Evolutionary conservation across 2,113 vertebrate genomes (phyloP).

Genomic region (Varanus salvator): DNA sequence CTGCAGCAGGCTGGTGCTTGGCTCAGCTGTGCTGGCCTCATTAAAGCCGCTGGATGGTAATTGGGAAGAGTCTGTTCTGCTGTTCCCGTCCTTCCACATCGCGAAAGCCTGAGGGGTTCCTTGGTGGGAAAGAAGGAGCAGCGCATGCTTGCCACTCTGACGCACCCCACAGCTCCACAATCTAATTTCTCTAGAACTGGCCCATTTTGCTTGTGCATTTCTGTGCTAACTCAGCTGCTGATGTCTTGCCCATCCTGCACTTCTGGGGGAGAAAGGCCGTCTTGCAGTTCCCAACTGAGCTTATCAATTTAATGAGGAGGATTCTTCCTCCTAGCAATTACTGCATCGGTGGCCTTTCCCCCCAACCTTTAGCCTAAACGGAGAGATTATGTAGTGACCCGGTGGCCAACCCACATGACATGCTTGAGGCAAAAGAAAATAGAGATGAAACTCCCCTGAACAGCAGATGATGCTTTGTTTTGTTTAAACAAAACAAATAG

Average conservation of each 20-base stretch:
- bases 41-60: background rate
- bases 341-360: background rate
- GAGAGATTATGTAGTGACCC: background rate
- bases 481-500: background rate
- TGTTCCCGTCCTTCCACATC: background rate
- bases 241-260: background rate
- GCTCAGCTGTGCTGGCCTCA: background rate
- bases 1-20: background rate
- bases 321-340: background rate
- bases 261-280: background rate
- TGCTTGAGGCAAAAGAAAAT: background rate
- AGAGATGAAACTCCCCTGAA: background rate
- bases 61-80: background rate
- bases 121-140: no score
- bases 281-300: background rate
- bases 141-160: background rate
- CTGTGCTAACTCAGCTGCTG: background rate
- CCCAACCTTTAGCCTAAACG: background rate
- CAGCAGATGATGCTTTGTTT: background rate
- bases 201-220: background rate
- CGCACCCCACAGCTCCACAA: background rate
- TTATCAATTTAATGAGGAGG: conserved; percentile 19
- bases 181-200: background rate
- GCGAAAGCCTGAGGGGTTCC: background rate
- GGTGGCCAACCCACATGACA: background rate